Evolutionary conservation across 1,140 invertebrate species (phyloP).

Genomic region (Campoletis sonorensis): DNA sequence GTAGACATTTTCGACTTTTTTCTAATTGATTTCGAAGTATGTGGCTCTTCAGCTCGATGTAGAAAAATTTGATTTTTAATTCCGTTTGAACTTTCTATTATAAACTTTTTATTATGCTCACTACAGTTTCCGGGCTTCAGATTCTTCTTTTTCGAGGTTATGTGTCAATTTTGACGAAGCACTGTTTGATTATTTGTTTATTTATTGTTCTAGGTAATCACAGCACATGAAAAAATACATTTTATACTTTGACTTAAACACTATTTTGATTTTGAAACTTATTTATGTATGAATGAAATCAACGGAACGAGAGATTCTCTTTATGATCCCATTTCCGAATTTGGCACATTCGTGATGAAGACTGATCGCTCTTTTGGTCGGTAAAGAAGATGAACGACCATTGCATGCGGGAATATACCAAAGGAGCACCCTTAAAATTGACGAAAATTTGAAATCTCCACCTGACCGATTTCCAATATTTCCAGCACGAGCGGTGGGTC

Average conservation of each 20-base stretch:
- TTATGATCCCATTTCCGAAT: neutral
- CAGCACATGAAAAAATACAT: neutral
- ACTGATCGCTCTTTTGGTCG: neutral
- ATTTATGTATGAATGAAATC: neutral
- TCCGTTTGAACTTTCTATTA: neutral
- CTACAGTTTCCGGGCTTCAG: neutral
- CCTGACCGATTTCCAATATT: too few species aligned
- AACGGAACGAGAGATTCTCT: neutral
- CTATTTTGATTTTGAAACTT: neutral
- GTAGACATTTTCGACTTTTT: constrained; percentile 43
- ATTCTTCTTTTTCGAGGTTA: neutral
- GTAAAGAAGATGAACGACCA: neutral
- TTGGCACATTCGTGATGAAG: too few species aligned
- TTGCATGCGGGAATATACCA: neutral
- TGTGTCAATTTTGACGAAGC: neutral
- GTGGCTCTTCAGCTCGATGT: neutral
- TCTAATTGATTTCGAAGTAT: neutral
- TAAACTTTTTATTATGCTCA: neutral
- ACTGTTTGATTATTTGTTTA: neutral
- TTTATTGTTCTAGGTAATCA: neutral
- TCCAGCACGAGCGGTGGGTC: too few species aligned
- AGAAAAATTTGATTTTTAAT: neutral
- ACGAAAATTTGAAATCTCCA: too few species aligned
- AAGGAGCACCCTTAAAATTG: too few species aligned
- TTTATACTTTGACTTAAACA: neutral